Conservation (phyloP, 2,113 vertebrate genomes). For the Isichthys henryi region DNA sequence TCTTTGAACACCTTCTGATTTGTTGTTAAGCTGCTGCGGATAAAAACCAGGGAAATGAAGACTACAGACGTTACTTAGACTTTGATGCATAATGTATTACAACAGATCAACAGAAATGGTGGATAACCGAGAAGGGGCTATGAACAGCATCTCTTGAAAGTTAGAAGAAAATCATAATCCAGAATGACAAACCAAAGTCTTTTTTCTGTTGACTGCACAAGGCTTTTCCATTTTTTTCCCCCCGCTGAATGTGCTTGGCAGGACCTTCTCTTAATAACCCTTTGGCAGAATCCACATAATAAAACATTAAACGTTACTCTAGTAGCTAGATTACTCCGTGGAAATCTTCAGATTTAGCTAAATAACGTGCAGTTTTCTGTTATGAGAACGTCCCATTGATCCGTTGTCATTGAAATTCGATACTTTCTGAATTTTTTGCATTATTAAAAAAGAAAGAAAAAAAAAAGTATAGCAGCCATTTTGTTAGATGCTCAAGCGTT, state of each 20-base stretch:
- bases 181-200: background rate
- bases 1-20: background rate
- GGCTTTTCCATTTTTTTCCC: background rate
- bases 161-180: background rate
- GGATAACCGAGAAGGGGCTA: background rate
- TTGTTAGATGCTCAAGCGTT: background rate
- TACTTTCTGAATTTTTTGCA: background rate
- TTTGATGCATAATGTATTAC: background rate
- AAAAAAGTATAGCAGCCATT: background rate
- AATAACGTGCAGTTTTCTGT: background rate
- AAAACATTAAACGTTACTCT: background rate
- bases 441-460: background rate
- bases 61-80: background rate
- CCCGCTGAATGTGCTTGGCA: background rate
- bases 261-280: background rate
- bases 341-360: background rate
- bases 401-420: background rate
- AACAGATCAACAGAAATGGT: background rate
- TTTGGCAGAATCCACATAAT: background rate
- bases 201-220: background rate
- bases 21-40: background rate
- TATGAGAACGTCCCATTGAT: background rate
- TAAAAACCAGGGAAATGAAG: background rate
- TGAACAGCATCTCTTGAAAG: background rate
- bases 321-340: background rate